Conservation (phyloP, 2,113 vertebrate genomes). For the Myotis davidii region DNA sequence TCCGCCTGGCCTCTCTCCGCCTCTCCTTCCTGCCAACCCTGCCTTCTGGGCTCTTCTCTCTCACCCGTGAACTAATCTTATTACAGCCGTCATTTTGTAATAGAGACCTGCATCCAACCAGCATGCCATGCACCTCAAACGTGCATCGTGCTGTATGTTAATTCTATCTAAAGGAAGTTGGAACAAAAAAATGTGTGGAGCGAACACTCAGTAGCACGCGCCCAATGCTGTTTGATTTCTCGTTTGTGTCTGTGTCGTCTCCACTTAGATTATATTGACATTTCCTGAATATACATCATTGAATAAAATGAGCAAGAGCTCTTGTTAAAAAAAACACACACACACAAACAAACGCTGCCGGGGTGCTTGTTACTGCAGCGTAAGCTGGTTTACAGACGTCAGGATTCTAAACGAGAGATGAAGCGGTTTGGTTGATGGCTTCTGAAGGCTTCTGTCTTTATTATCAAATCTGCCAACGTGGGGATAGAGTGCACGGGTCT, state of each 20-base stretch:
- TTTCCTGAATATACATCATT: neutral
- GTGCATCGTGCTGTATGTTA: too few species aligned
- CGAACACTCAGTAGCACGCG: neutral
- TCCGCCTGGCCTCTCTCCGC: neutral
- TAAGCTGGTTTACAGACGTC: neutral
- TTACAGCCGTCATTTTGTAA: neutral
- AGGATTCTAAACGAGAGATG: neutral
- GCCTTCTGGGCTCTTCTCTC: neutral
- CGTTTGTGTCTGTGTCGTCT: neutral
- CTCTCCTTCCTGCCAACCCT: fast-evolving
- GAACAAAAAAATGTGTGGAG: neutral
- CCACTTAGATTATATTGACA: slow-evolving; percentile 4
- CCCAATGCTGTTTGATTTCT: neutral
- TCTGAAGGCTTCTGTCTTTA: neutral
- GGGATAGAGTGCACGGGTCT: neutral
- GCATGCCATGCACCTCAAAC: neutral
- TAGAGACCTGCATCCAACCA: neutral
- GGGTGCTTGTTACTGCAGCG: neutral
- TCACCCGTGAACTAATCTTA: neutral
- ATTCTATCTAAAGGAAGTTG: too few species aligned
- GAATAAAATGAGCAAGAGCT: neutral
- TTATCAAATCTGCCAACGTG: neutral
- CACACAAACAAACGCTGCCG: too few species aligned
- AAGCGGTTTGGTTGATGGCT: neutral
- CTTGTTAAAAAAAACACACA: neutral